Evolutionary conservation across 2,113 vertebrate species (phyloP), one percentile per base, ranked within the genome.

Genomic region (Lophura nycthemera): DNA sequence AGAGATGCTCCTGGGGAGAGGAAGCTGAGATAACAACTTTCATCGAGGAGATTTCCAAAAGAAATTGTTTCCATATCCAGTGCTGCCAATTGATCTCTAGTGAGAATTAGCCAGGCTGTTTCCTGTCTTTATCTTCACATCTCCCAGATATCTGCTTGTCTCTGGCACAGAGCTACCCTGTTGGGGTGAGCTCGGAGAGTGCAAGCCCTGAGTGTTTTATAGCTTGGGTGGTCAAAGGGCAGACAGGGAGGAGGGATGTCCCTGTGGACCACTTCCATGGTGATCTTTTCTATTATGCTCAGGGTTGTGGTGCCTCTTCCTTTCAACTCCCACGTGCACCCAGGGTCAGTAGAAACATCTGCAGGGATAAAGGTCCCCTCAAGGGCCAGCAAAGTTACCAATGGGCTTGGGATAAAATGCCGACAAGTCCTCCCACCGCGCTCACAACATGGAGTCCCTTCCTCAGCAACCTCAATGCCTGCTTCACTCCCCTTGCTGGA

Each of bases 401-500:
- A 7, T 52, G 11, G 14, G 5, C 14, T 0, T 1, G 34, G 17
- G 5, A 29, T 2, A 60, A 86, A 77, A 8, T 54, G 3, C 3
- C 27, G 20, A 6, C 0, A 0, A 32, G 7, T 56, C 1, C 0
- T 43, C 5, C 10, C 8, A 1, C 1, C 0, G 0, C 3, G 71
- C 21, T 18, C 24, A 40, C 1, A 0, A 15, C 2, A 0, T 17
- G 20, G 27, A 10, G 17, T 42, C 4, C 2, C 3, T 4, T 52
- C 11, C 15, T 42, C 30, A 43, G 4, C 0, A 0, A 7, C 10
- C 4, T 20, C 5, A 17, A 22, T 0, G 0, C 42, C 42, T 43
- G 15, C 15, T 43, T 43, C 42, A 43, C 38, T 3, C 8, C 10
- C 3, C 0, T 47, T 84, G 38, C 10, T 56, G 25, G 6, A 17